These are phyloP conservation scores for Caenorhabditis sp. DNA, from an alignment of 2,888 invertebrate species.

Conservation along the genomic window DNA sequence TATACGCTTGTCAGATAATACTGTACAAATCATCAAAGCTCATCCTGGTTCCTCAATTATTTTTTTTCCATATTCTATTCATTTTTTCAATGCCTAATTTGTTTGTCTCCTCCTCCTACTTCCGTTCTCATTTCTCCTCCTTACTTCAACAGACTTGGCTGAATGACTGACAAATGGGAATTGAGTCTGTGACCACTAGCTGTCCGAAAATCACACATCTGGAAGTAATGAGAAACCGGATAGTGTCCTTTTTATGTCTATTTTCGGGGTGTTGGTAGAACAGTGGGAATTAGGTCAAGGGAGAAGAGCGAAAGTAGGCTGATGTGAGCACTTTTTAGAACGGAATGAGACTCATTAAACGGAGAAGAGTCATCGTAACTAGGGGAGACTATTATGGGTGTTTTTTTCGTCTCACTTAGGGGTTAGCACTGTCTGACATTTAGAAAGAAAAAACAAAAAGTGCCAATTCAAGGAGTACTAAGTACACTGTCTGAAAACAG, in stretches of 20 bases:
- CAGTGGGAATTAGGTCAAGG: background rate
- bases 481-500: background rate
- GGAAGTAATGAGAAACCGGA: conserved; percentile 57
- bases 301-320: background rate
- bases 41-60: too few relatives aligned
- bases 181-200: conserved; percentile 5
- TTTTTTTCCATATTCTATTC: background rate
- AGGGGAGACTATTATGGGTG: conserved; percentile 21
- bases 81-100: background rate
- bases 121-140: conserved; percentile 9
- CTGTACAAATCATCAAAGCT: too few relatives aligned
- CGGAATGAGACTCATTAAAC: conserved; percentile 11
- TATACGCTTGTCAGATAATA: too few relatives aligned
- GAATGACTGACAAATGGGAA: conserved; percentile 55
- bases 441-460: background rate
- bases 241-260: conserved; percentile 11
- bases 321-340: conserved; percentile 16
- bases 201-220: conserved; percentile 56
- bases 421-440: conserved; percentile 5
- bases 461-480: too few relatives aligned
- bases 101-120: background rate
- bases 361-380: conserved; percentile 23
- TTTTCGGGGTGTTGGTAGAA: background rate
- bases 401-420: too few relatives aligned
- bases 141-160: conserved; percentile 26